Percentiles rank a stretch among this genome's conserved stretches.
Evolutionary conservation across 2,888 invertebrate species (phyloP).

Genomic region (Drosophila borealis): DNA sequence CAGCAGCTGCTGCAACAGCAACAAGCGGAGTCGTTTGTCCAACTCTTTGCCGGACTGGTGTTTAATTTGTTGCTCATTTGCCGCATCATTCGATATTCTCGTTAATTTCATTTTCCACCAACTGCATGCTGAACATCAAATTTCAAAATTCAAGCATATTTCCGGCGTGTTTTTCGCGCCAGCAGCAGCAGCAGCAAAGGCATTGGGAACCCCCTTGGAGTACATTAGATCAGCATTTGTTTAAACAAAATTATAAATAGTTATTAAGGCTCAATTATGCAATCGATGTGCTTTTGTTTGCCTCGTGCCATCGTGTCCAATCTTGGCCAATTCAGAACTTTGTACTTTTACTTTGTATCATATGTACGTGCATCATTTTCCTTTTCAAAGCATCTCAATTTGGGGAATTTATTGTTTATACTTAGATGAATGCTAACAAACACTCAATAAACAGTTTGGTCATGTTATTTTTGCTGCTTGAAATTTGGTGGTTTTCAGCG

Average conservation of each 20-base stretch:
- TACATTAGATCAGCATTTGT: constrained; percentile 53
- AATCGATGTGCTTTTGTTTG: constrained; percentile 53
- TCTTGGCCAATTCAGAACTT: constrained; percentile 6
- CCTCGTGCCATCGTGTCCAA: constrained; percentile 27
- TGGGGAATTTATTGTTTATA: constrained; percentile 67
- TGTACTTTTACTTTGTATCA: not conserved
- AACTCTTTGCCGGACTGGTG: constrained; percentile 28
- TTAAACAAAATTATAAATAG: constrained; percentile 63
- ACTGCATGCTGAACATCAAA: constrained; percentile 39
- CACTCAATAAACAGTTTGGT: constrained; percentile 74
- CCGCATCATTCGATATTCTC: constrained; percentile 73
- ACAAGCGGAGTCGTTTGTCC: constrained; percentile 57
- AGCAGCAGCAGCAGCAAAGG: constrained; percentile 3
- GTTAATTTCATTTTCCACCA: constrained; percentile 46
- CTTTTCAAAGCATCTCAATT: constrained; percentile 58
- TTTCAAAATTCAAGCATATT: constrained; percentile 48
- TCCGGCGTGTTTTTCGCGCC: constrained; percentile 50
- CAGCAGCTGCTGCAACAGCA: constrained; percentile 8
- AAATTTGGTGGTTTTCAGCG: constrained; percentile 61
- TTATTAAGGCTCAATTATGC: constrained; percentile 63
- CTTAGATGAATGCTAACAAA: constrained; percentile 54
- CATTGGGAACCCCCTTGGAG: constrained; percentile 10
- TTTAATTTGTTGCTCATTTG: constrained; percentile 71
- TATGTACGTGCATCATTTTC: constrained; percentile 58
- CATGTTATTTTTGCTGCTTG: constrained; percentile 13